phyloP scores from a whole-genome alignment of 2,888 invertebrate genomes.

The Odontothrips loti region DNA sequence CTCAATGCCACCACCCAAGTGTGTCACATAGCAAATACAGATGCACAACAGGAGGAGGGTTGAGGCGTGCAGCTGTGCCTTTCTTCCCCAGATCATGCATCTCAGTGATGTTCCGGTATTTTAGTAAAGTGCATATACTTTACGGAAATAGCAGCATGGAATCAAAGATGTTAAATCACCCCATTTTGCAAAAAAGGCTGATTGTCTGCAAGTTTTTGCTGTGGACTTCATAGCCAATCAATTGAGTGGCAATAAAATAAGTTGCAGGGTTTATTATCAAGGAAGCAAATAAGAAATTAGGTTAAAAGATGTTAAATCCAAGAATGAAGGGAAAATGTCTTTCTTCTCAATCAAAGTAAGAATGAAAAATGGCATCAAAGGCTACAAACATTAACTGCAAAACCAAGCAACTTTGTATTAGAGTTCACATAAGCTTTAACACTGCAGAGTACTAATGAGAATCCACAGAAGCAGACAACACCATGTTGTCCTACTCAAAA shows the following conservation, averaged over 20 bases:
- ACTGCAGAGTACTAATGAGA: too few species aligned
- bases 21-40: slow-evolving; percentile 22
- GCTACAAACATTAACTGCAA: not conserved
- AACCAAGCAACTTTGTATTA: not conserved
- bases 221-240: not conserved
- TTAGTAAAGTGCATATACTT: not conserved
- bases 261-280: not conserved
- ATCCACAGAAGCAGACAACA: too few species aligned
- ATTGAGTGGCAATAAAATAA: not conserved
- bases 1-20: slow-evolving; percentile 13
- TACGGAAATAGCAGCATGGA: not conserved
- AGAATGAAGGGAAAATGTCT: not conserved
- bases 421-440: too few species aligned
- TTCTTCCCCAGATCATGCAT: slow-evolving; percentile 1
- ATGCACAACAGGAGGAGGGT: not conserved
- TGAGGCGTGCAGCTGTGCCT: not conserved
- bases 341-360: not conserved
- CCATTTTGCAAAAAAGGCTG: not conserved
- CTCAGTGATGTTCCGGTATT: not conserved
- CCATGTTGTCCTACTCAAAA: too few species aligned
- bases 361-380: not conserved
- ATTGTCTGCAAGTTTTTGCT: not conserved
- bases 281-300: not conserved
- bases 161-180: not conserved
- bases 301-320: not conserved